phyloP scores from a whole-genome alignment of 2,113 vertebrate species.

The Pyxicephalus adspersus region DNA sequence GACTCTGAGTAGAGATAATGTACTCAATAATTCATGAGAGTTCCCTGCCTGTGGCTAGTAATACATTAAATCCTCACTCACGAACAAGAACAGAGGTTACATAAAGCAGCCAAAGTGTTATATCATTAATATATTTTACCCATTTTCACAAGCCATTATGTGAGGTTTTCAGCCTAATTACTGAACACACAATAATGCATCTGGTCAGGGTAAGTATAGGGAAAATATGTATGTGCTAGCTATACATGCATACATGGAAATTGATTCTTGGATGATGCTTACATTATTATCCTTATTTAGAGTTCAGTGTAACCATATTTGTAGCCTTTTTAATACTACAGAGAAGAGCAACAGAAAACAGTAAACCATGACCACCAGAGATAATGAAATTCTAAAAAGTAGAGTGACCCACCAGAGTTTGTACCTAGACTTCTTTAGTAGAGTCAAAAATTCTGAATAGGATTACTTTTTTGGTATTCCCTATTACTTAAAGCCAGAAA shows the following conservation, averaged over 20 bases:
- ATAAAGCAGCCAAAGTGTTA: neutral
- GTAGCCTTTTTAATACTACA: neutral
- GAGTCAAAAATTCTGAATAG: too few relatives aligned
- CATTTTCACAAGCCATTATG: constrained; percentile 1
- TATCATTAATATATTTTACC: neutral
- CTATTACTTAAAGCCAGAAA: too few relatives aligned
- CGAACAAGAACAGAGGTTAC: neutral
- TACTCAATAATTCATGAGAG: constrained; percentile 34
- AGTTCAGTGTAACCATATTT: neutral
- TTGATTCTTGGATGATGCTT: neutral
- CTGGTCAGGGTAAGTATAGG: neutral
- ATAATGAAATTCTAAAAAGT: too few relatives aligned
- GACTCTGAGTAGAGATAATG: constrained; percentile 37
- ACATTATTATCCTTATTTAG: too few relatives aligned
- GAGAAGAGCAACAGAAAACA: too few relatives aligned
- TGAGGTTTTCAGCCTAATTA: constrained; percentile 7
- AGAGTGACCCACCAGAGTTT: too few relatives aligned
- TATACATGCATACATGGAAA: neutral
- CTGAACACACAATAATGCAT: neutral
- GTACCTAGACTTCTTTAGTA: too few relatives aligned
- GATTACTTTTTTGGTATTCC: too few relatives aligned
- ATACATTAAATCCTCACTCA: neutral
- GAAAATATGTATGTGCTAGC: neutral
- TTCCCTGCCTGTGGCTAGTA: constrained; percentile 1
- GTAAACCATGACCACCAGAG: too few relatives aligned